Conservation (phyloP, 2,113 vertebrate genomes). For the Bombycilla garrulus region DNA sequence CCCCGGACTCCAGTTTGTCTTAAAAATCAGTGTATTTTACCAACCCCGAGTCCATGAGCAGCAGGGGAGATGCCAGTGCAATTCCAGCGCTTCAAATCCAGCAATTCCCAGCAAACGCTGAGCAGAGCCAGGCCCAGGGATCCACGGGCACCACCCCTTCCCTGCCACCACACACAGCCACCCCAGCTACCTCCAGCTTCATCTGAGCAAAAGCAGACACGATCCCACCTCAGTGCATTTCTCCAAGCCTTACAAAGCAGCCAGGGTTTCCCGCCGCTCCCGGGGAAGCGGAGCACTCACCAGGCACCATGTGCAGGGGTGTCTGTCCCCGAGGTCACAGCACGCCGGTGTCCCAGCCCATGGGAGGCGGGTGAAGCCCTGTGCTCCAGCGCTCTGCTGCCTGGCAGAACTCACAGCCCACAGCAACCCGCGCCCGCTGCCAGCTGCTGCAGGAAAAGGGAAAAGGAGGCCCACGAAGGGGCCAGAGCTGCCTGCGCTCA, state of each 20-base stretch:
- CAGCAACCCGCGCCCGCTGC: too few relatives aligned
- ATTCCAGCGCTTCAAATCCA: not conserved
- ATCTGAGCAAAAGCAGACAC: not conserved
- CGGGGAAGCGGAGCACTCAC: slow-evolving; percentile 50
- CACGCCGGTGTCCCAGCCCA: not conserved
- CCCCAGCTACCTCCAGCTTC: not conserved
- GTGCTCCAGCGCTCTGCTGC: not conserved
- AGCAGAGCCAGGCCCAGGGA: not conserved
- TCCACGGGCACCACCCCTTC: not conserved
- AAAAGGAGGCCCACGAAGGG: not conserved
- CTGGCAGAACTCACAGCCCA: too few relatives aligned
- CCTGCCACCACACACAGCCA: not conserved
- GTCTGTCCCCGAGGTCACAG: slow-evolving; percentile 39
- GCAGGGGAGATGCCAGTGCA: not conserved
- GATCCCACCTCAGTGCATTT: not conserved
- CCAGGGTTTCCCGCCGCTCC: slow-evolving; percentile 36
- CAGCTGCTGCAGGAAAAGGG: slow-evolving; percentile 20
- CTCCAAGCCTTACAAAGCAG: not conserved
- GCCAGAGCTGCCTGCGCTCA: not conserved
- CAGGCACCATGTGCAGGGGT: slow-evolving; percentile 41
- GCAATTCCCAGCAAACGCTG: not conserved
- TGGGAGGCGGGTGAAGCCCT: rapidly evolving
- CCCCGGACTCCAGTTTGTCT: not conserved
- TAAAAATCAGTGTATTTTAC: not conserved
- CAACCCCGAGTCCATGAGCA: not conserved